Evolutionary conservation across 2,113 vertebrate genomes (phyloP).

Genomic region (Saccopteryx bilineata): DNA sequence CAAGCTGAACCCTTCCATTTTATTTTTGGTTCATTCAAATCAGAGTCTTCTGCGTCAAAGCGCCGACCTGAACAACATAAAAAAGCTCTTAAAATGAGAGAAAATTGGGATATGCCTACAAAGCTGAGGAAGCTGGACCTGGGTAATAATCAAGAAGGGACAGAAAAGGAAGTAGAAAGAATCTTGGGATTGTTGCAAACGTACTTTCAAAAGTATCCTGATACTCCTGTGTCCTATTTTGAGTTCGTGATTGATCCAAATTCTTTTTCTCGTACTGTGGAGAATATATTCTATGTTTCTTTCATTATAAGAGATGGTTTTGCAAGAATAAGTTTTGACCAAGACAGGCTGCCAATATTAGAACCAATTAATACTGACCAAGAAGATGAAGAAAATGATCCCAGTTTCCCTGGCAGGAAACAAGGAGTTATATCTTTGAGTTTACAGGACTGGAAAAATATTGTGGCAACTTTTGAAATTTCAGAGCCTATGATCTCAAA

Average conservation of each 20-base stretch:
- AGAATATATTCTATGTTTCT: conserved; percentile 98
- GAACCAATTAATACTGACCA: conserved; percentile 65
- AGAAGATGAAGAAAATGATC: conserved; percentile 20
- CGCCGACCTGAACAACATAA: conserved; percentile 90
- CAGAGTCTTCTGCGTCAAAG: conserved; percentile 90
- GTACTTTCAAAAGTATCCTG: conserved; percentile 90
- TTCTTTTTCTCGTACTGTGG: conserved; percentile 96
- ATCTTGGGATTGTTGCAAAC: conserved; percentile 92
- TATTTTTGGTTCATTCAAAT: conserved; percentile 93
- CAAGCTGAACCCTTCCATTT: conserved; percentile 93
- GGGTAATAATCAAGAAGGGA: conserved; percentile 93
- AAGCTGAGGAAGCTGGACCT: conserved; percentile 94
- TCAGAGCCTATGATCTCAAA: conserved; percentile 81
- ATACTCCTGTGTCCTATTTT: conserved; percentile 93
- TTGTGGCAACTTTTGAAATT: conserved; percentile 80
- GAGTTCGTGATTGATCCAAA: conserved; percentile 96
- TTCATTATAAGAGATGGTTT: conserved; percentile 93
- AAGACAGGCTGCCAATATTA: conserved; percentile 75
- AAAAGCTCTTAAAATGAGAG: conserved; percentile 85
- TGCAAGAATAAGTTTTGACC: conserved; percentile 77
- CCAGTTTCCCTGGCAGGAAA: conserved; percentile 12
- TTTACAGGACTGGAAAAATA: conserved; percentile 82
- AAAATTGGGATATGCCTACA: conserved; percentile 92
- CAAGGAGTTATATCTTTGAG: conserved; percentile 81
- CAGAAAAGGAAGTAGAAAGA: conserved; percentile 96